Conservation (phyloP, 2,113 vertebrate species). For the Chloroceryle aenea region DNA sequence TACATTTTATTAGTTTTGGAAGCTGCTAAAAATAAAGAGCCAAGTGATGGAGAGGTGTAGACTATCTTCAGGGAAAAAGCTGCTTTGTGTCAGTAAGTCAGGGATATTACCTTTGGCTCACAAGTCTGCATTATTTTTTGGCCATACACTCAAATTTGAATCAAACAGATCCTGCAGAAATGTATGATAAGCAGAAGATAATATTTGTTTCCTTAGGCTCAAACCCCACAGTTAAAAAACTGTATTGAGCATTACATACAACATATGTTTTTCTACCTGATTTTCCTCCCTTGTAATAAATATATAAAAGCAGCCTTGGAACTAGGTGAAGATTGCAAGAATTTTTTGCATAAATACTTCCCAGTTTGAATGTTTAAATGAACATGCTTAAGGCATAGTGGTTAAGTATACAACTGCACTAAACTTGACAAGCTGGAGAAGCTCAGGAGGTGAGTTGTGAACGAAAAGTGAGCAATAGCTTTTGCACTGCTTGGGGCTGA, state of each 20-base stretch:
- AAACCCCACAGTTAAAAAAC: not conserved
- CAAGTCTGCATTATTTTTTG: not conserved
- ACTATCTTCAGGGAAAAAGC: not conserved
- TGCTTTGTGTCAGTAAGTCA: not conserved
- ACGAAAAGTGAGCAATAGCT: not conserved
- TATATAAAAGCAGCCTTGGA: not conserved
- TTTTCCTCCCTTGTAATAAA: not conserved
- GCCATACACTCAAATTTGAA: not conserved
- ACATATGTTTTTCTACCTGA: not conserved
- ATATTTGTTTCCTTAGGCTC: not conserved
- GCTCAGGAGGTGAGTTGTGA: not conserved
- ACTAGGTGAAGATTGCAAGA: not conserved
- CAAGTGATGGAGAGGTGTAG: not conserved
- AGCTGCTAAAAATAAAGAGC: conserved; percentile 11
- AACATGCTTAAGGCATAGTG: not conserved
- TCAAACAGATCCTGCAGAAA: not conserved
- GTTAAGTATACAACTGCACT: not conserved
- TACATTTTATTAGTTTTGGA: conserved; percentile 24
- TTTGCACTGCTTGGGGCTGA: not conserved
- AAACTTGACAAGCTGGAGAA: not conserved
- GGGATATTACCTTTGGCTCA: not conserved
- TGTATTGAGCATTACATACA: not conserved
- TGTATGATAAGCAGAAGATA: not conserved
- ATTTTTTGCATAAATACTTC: not conserved
- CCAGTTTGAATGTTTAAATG: not conserved